A percentile compares a stretch with the other conserved stretches of the same genome.
Conservation (phyloP, 30 jellyfish, hydroid and myxozoan genomes). For the Nemopilema nomurai region DNA sequence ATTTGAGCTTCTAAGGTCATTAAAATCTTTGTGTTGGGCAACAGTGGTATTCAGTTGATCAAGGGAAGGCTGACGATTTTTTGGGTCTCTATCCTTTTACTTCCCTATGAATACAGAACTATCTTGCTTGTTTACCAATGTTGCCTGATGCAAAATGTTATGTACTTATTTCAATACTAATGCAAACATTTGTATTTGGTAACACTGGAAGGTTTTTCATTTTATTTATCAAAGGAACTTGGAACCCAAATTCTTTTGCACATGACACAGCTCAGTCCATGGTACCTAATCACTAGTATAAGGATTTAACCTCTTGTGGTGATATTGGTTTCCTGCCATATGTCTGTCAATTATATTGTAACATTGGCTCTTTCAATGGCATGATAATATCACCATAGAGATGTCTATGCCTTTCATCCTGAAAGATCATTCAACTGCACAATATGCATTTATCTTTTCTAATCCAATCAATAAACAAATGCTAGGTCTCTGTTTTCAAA, state of each 20-base stretch:
- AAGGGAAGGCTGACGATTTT: not conserved
- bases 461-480: not conserved
- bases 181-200: no score
- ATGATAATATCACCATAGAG: not conserved
- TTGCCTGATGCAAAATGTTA: not conserved
- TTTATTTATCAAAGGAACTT: not conserved
- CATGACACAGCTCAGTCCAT: not conserved
- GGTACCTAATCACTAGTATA: not conserved
- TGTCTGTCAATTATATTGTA: not conserved
- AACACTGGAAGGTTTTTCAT: not conserved
- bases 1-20: no score
- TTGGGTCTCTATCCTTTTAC: not conserved
- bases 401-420: not conserved
- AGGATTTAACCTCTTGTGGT: not conserved
- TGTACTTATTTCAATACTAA: no score
- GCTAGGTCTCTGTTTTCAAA: not conserved
- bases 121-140: not conserved
- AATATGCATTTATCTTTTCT: not conserved
- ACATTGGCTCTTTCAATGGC: not conserved
- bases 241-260: not conserved
- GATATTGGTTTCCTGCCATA: slow-evolving; percentile 22
- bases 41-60: no score
- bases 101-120: not conserved
- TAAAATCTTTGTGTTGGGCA: no score
- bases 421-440: not conserved